Evolutionary conservation across 37 sponge, comb jelly and placozoan species (phyloP), one percentile per base, ranked within the genome.

Genomic region (Diacarnus erythraeanus): DNA sequence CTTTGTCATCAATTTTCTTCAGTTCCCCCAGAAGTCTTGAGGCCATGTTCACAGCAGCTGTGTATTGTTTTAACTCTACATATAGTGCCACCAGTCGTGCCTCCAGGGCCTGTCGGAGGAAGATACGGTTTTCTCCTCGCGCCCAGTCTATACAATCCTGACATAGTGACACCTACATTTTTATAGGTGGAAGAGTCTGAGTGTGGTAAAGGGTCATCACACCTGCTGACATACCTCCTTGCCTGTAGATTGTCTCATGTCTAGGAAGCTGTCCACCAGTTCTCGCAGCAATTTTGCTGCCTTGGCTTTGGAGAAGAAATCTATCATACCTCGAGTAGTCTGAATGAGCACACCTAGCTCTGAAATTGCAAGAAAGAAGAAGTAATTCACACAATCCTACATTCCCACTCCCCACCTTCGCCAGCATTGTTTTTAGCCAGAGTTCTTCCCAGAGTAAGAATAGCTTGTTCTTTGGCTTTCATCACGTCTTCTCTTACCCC

Each of bases 1-100:
- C 90, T 71, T 98, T 98, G 80, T 98, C 99, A 61, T 98, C 99
- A 58, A 98, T 80, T 38, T 96, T 98, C 88, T 95, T 98, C 74
- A 98, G 88, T 69, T 96, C 99, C 61, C 79, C 80, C 68, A 98
- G 82, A 23, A 95, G 87, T 17, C 81, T 27, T 30, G 80, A 25
- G 40, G 74, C 80, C 25, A 86, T 59, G 38, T 42, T 27, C 33
- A 96, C 82, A 20, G 92, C 91, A 27, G 72, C 86, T 23, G 77
- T 88, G 79, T 82, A 93, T 23, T 84, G 25, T 20, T 78, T 47
- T 22, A 41, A 78, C 30, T 94, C 97, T 39, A 91, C 81, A 41
- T 90, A 69, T 0, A 96, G 77, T 5, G 86, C 80, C 71, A 93
- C 80, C 36, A 96, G 82, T 27, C 97, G 66, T 21, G 94, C 77